phyloP scores from a whole-genome alignment of 2,797 vertebrate genomes.

The Myotis myotis region DNA sequence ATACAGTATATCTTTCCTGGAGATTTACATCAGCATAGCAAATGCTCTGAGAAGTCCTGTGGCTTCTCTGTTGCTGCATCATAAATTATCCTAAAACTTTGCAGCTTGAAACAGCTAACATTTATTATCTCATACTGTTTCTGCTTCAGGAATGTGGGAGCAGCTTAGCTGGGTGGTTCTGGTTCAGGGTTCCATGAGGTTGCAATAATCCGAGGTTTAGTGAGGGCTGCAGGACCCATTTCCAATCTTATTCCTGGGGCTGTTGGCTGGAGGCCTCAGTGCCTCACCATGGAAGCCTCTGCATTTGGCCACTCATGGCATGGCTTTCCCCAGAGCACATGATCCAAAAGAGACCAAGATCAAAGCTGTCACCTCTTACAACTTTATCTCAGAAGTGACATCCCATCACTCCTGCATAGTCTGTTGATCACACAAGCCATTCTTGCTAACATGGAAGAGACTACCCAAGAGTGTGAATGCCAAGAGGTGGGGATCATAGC shows the following conservation, averaged over 20 bases:
- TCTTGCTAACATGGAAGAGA: background rate
- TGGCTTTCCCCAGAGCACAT: background rate
- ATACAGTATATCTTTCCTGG: background rate
- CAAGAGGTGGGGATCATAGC: background rate
- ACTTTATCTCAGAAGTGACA: background rate
- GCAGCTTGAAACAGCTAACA: background rate
- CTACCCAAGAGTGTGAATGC: background rate
- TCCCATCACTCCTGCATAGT: accelerated
- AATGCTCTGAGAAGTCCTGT: background rate
- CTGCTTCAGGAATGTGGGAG: background rate
- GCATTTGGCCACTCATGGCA: background rate
- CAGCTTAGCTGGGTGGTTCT: background rate
- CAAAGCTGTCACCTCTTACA: background rate
- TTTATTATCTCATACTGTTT: background rate
- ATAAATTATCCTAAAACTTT: background rate
- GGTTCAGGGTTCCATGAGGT: background rate
- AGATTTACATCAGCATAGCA: background rate
- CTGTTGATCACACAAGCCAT: background rate
- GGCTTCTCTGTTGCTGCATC: background rate
- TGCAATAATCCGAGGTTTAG: background rate
- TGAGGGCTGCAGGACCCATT: background rate
- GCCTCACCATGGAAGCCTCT: background rate
- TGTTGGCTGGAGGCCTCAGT: background rate
- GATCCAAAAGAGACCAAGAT: background rate
- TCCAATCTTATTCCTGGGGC: background rate